Percentiles rank a stretch among this genome's conserved stretches.
phyloP scores from a whole-genome alignment of 2,888 invertebrate species.

The Xestia xanthographa region DNA sequence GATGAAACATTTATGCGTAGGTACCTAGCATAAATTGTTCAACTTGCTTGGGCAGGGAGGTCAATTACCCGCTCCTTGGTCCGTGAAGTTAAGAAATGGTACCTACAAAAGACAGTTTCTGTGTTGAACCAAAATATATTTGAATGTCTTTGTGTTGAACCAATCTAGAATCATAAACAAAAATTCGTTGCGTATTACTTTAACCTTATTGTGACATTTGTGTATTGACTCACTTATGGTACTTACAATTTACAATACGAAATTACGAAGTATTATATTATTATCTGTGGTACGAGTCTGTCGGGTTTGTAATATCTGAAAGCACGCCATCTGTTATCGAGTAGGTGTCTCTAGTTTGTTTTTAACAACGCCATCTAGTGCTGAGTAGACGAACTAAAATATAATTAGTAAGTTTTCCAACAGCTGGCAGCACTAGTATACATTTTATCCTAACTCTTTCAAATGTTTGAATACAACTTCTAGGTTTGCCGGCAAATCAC shows the following conservation, averaged over 20 bases:
- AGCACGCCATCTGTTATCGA: slow-evolving; percentile 65
- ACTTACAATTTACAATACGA: no score
- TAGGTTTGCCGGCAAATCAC: slow-evolving; percentile 15
- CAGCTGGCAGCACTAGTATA: slow-evolving; percentile 48
- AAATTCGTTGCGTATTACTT: neutral
- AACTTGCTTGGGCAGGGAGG: neutral
- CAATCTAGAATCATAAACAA: neutral
- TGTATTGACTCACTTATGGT: no score
- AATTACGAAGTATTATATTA: no score
- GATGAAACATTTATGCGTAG: no score
- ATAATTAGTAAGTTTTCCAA: neutral
- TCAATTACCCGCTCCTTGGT: neutral
- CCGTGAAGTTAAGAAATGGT: neutral
- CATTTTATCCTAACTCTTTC: neutral
- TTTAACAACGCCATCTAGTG: slow-evolving; percentile 43
- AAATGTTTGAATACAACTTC: slow-evolving; percentile 21
- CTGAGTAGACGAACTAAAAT: slow-evolving; percentile 30
- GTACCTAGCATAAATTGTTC: neutral
- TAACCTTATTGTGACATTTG: neutral
- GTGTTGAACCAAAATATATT: neutral
- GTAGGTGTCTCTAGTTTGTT: slow-evolving; percentile 26
- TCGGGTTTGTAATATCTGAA: neutral
- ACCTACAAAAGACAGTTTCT: neutral
- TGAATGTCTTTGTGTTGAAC: neutral
- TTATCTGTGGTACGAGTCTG: neutral